Percentiles rank a stretch among this genome's conserved stretches.
Conservation (phyloP, 1,140 invertebrate genomes). For the Pogonus chalceus region DNA sequence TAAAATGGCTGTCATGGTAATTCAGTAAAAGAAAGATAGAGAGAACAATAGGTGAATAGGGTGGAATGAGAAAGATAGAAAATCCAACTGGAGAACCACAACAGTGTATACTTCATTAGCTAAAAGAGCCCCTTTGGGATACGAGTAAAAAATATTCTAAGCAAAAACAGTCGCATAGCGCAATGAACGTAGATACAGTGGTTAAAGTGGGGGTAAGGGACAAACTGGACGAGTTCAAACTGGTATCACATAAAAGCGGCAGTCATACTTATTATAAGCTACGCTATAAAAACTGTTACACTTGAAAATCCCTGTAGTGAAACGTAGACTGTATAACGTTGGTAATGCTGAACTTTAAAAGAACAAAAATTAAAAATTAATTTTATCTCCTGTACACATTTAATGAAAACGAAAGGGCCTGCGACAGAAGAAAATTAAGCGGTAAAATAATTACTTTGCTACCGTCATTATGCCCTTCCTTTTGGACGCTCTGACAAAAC, state of each 20-base stretch:
- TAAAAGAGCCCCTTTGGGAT: constrained; percentile 8
- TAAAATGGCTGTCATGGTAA: no score
- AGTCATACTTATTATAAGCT: background rate
- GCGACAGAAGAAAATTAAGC: no score
- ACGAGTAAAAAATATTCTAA: constrained; percentile 14
- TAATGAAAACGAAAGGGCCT: no score
- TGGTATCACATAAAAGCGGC: background rate
- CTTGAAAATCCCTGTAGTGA: background rate
- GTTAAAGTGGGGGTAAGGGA: background rate
- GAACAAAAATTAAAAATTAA: constrained; percentile 17
- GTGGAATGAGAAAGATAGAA: no score
- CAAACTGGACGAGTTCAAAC: background rate
- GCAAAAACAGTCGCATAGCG: background rate
- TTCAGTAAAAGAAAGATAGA: no score
- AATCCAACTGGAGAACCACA: no score
- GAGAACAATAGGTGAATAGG: no score
- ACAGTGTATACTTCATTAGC: constrained; percentile 12
- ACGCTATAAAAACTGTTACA: background rate
- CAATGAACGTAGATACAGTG: constrained; percentile 10
- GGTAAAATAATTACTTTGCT: no score
- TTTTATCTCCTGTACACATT: no score
- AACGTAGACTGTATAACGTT: no score
- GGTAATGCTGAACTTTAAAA: background rate
- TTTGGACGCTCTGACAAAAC: no score
- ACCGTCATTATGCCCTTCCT: no score